These are phyloP conservation scores for Aleiodes sp. DNA, from an alignment of 1,140 invertebrate species.

Conservation along the genomic window DNA sequence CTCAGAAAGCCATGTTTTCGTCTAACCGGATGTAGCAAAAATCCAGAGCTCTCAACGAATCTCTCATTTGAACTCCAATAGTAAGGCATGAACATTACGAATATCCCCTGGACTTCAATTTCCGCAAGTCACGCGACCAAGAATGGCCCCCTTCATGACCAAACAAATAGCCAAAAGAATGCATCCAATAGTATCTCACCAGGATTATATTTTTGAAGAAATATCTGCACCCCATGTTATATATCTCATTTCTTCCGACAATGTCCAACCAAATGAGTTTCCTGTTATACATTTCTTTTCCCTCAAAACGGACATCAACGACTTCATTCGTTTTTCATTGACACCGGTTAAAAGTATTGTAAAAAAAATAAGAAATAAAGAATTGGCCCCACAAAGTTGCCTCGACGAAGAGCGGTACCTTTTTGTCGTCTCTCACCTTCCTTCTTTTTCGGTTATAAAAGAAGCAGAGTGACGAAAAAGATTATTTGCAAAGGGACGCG, in stretches of 20 bases:
- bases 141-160: conserved; percentile 14
- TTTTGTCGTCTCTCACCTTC: conserved; percentile 21
- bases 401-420: background rate
- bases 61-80: background rate
- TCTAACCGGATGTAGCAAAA: background rate
- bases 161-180: conserved; percentile 35
- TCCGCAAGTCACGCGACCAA: conserved; percentile 43
- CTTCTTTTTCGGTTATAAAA: background rate
- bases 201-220: no score
- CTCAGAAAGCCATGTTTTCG: no score
- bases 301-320: conserved; percentile 36
- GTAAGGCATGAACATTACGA: background rate
- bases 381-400: conserved; percentile 9
- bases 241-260: conserved; percentile 30
- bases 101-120: conserved; percentile 19
- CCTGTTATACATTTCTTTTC: conserved; percentile 18
- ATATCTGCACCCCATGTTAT: background rate
- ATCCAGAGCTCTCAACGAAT: background rate
- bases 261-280: conserved; percentile 42
- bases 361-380: no score
- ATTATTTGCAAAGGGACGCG: conserved; percentile 36
- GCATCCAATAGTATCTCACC: conserved; percentile 34
- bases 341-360: conserved; percentile 12
- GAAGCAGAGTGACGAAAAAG: conserved; percentile 10
- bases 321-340: conserved; percentile 38